Base-by-base conservation (phyloP, 2,888 invertebrate genomes). In the Lathronympha strigana region DNA sequence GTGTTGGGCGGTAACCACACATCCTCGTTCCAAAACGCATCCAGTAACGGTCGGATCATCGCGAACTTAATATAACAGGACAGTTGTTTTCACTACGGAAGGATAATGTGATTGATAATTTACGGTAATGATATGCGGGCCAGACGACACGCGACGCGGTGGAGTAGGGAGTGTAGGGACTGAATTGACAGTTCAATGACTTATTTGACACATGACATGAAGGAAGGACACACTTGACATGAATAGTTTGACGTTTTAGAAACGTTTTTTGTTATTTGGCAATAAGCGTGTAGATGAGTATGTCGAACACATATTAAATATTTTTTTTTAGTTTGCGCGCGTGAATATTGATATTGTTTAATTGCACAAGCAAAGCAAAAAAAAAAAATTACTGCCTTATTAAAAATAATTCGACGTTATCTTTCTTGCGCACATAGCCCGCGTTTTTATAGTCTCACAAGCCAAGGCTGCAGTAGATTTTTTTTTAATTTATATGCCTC, bases 1-100 rank as follows among this genome's bases (percentile, higher is more conserved):
- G 94, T 94, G 86, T 97, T 97, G 69, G 97, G 96, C 74, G 98
- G 98, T 78, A 98, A 93, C 98, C 98, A 98, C 83, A 98, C 93
- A 81, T 94, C 88, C 82, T 97, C 95, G 81, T 94, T 95, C 98
- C 97, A 97, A 85, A 97, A 96, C 68, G 79, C 81, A 71, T 91
- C 86, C 71, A 93, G 79, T 66, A 92, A 72, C 73, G 80, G 80
- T 71, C 87, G 86, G 79, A 93, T 76, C 92, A 92, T 90, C 68
- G 72, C 82, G 67, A 61, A 63, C 74, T 78, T 40, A 75, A 71
- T 54, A 49, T 54, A 40, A 53, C 17, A 8, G 11, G 17, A 17
- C 47, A 61, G 53, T 61, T 8, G 21, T 66, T 54, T 66, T 61
- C 61, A 61, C 66, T 61, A 45, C 66, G 66, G 66, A 54, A 54